phyloP scores from a whole-genome alignment of 2,797 vertebrate genomes.

The Sebastes steindachneri region DNA sequence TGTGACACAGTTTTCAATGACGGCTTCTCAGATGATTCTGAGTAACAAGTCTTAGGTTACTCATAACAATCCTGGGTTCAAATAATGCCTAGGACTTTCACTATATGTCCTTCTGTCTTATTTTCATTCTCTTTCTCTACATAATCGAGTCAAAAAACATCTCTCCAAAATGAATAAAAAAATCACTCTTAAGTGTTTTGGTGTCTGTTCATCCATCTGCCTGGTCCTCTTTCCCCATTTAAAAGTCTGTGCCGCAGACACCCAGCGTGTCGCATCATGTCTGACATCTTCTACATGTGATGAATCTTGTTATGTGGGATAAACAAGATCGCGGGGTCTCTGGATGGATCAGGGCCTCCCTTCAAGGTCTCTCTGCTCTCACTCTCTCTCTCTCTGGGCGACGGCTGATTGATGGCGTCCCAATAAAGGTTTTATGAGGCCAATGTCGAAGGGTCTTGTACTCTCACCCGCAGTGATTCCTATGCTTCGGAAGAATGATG shows the following conservation, averaged over 20 bases:
- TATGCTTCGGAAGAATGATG: slow-evolving; percentile 22
- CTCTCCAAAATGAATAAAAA: not conserved
- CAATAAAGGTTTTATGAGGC: slow-evolving; percentile 64
- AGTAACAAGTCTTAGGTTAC: too few relatives aligned
- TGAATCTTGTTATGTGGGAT: slow-evolving; percentile 42
- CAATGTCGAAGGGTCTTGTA: slow-evolving; percentile 61
- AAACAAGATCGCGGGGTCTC: slow-evolving; percentile 33
- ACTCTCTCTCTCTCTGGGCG: slow-evolving; percentile 29
- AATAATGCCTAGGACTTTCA: not conserved
- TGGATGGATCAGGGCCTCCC: slow-evolving; percentile 36
- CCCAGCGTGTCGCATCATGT: not conserved
- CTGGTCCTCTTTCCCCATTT: not conserved
- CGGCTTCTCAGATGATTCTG: too few relatives aligned
- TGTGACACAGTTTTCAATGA: too few relatives aligned
- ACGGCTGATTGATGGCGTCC: slow-evolving; percentile 60
- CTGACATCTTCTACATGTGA: slow-evolving; percentile 18
- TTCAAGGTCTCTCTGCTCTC: slow-evolving; percentile 51
- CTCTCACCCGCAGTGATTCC: slow-evolving; percentile 50
- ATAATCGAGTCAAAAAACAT: not conserved
- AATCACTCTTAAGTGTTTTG: not conserved
- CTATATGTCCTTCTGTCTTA: not conserved
- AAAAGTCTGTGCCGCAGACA: not conserved
- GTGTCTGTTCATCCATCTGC: not conserved
- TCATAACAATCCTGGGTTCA: too few relatives aligned
- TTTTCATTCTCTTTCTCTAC: not conserved